These are phyloP conservation scores for Todiramphus saurophagus DNA, from an alignment of 2,113 vertebrate species.

Conservation along the genomic window DNA sequence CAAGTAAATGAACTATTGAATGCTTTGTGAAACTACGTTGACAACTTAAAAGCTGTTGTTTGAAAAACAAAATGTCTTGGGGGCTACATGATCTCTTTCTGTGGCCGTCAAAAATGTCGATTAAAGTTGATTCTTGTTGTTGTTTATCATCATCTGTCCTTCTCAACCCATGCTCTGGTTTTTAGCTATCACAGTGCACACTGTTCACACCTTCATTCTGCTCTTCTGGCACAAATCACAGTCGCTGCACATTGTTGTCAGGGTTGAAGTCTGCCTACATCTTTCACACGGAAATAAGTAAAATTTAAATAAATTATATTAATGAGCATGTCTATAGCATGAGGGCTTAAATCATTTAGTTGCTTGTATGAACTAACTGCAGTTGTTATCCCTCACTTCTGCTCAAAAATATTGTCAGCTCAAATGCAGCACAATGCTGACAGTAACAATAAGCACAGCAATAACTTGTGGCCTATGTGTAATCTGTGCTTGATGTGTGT, in stretches of 20 bases:
- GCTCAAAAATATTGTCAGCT: slow-evolving; percentile 2
- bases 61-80: neutral
- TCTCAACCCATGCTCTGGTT: neutral
- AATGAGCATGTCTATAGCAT: slow-evolving; percentile 2
- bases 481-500: slow-evolving; percentile 11
- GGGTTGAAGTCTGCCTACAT: neutral
- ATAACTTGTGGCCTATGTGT: neutral
- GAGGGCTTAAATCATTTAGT: neutral
- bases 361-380: neutral
- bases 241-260: neutral
- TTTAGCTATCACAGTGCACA: neutral
- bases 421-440: neutral
- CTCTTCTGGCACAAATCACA: neutral
- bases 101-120: neutral
- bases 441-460: neutral
- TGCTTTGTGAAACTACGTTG: neutral
- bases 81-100: neutral
- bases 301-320: slow-evolving; percentile 17
- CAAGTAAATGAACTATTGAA: neutral
- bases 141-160: neutral
- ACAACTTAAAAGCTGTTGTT: neutral
- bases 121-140: neutral
- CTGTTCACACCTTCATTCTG: neutral
- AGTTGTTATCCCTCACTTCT: neutral
- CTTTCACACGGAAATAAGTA: neutral